phyloP scores from a whole-genome alignment of 2,113 vertebrate genomes.

The Chloebia gouldiae region DNA sequence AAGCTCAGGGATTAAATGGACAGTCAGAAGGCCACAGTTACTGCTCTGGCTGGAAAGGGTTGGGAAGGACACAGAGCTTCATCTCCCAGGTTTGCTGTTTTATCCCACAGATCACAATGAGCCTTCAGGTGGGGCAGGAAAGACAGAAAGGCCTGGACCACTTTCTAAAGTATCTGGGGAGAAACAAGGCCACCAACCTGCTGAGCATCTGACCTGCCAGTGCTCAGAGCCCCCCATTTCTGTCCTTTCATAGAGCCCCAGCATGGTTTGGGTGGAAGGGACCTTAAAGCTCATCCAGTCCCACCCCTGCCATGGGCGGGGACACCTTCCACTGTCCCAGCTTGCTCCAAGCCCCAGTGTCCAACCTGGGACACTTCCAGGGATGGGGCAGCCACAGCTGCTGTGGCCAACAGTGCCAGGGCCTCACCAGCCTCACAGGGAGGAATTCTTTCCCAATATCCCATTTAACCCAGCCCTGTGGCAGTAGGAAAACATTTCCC shows the following conservation, averaged over 20 bases:
- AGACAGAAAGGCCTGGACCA: neutral
- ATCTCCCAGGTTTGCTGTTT: neutral
- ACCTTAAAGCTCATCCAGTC: fast-evolving
- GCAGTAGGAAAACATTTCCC: neutral
- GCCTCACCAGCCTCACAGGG: fast-evolving
- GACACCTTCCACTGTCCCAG: fast-evolving
- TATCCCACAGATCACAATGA: neutral
- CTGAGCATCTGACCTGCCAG: neutral
- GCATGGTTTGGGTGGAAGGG: neutral
- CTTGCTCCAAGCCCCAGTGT: fast-evolving
- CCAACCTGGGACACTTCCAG: neutral
- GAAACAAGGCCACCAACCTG: neutral
- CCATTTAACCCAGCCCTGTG: fast-evolving
- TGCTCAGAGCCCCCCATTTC: neutral
- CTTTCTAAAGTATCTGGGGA: neutral
- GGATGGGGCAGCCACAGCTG: neutral
- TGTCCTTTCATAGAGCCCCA: neutral
- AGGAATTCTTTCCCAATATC: neutral
- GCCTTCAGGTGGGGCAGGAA: neutral
- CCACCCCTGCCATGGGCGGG: neutral
- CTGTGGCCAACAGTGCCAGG: neutral
- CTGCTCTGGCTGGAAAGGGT: neutral
- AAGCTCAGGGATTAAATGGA: neutral
- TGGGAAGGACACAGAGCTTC: neutral
- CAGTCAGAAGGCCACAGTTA: neutral